Evolutionary conservation across 2,888 invertebrate genomes (phyloP), one percentile per base, ranked within the genome.

Genomic region (Acanthosoma haemorrhoidale): DNA sequence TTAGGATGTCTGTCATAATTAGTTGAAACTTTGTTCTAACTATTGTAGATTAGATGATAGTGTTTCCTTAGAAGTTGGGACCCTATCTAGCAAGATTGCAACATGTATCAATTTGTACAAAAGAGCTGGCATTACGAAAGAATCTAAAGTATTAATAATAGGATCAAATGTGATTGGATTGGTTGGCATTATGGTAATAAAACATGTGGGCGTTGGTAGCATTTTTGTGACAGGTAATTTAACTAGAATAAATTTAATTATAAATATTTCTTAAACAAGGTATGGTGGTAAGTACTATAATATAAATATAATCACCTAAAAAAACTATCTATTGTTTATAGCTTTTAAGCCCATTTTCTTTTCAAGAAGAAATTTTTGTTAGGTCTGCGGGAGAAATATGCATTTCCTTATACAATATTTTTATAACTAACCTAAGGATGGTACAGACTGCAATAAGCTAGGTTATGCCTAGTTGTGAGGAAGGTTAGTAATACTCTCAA

Each of bases 61-160:
- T 13, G 21, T 67, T 9, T 18, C 51, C 18, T 34, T 67, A n/a
- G 67, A 67, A 9, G 1, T 41, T 8, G 67, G 38, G 11, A 67
- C 67, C 4, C 34, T 67, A 5, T 4, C 57, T n/a, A 11, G 51
- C 1, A 67, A 51, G 51, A 11, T 67, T 21, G 67, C 67, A 4
- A 11, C 16, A 15, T 36, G 43, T 4, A 57, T 67, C 16, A 51
- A 67, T 34, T 11, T n/a, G 18, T 67, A 67, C 29, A n/a, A 25
- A 0, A 29, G 41, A 6, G 16, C 67, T 15, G 21, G 31, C 1
- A 34, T 67, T 6, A 18, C n/a, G 2, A 21, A 32, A 13, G 11
- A 67, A 4, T 36, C 51, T 18, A 67, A 67, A 25, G 15, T 67
- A n/a, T 21, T 67, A 18, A 57, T 67, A 5, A 43, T 67, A n/a